Evolutionary conservation across 53 echinoderm and acorn worm genomes (phyloP), one percentile per base, ranked within the genome.

Genomic region (Zoroaster sp.): DNA sequence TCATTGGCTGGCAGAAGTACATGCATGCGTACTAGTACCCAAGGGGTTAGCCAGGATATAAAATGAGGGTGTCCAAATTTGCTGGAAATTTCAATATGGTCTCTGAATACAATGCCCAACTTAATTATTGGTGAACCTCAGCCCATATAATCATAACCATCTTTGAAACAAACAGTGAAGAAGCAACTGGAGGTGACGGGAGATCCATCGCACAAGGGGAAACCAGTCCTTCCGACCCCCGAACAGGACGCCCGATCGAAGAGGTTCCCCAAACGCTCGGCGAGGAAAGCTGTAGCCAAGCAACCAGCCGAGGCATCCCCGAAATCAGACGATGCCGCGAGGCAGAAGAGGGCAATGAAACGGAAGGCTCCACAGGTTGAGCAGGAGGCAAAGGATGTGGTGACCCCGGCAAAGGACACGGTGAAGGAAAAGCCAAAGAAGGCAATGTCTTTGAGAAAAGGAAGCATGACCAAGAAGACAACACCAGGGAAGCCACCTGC

Each of bases 161-260:
- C 3, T 54, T 72, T 45, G 83, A 47, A 42, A 6, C 13, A 51
- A 34, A 21, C 75, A 92, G 92, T 92, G 88, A 86, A 82, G 67
- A 92, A 82, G 32, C 92, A 92, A 74, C 55, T 92, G 72, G 44
- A 74, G 25, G 49, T 83, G 23, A 85, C 49, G 4, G 70, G 36
- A 12, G 13, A 36, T 17, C 43, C 25, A 12, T 25, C 74, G 2
- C 11, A 5, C 5, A 44, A 33, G 85, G 36, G 30, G 55, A 49
- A 69, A n/a, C 69, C 46, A 21, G 69, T 69, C 15, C 69, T 21
- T 7, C 38, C 40, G 49, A n/a, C 85, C 1, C 70, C 71, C 1
- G 70, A 85, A 10, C 35, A 69, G 42, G 71, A 46, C 18, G 46
- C 47, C 35, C 21, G 45, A 36, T 69, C 85, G 1, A 21, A 35